Evolutionary conservation across 2,113 vertebrate species (phyloP).

Genomic region (Sinocyclocheilus anophthalmus): DNA sequence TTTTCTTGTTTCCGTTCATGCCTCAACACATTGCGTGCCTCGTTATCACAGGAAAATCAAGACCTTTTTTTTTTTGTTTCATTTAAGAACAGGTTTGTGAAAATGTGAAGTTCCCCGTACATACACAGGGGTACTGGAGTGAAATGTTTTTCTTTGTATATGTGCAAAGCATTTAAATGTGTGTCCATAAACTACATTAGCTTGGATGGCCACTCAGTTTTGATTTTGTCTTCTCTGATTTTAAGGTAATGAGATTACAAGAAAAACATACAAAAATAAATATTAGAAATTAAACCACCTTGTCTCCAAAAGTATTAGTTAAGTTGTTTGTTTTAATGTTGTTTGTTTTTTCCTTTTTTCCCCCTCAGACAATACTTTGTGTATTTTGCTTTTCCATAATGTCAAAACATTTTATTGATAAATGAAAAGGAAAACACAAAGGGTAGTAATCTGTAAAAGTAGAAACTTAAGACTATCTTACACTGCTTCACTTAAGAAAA

Average conservation of each 20-base stretch:
- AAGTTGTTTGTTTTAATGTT: no score
- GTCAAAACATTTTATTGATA: no score
- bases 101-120: not conserved
- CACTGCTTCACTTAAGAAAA: no score
- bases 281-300: slow-evolving; percentile 45
- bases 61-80: not conserved
- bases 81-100: not conserved
- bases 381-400: no score
- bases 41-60: slow-evolving; percentile 2
- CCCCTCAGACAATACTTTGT: no score
- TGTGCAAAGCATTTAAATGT: slow-evolving; percentile 33
- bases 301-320: no score
- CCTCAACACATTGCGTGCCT: slow-evolving; percentile 47
- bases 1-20: slow-evolving; percentile 18
- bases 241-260: slow-evolving; percentile 39
- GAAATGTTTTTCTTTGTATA: slow-evolving; percentile 32
- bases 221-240: slow-evolving; percentile 35
- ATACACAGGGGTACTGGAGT: slow-evolving; percentile 7
- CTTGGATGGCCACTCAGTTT: slow-evolving; percentile 31
- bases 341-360: no score
- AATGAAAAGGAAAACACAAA: no score
- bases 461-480: no score
- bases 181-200: slow-evolving; percentile 21
- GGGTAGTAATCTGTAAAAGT: no score
- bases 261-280: not conserved